Evolutionary conservation across 2,797 vertebrate genomes (phyloP).

Genomic region (Rhinogobio ventralis): DNA sequence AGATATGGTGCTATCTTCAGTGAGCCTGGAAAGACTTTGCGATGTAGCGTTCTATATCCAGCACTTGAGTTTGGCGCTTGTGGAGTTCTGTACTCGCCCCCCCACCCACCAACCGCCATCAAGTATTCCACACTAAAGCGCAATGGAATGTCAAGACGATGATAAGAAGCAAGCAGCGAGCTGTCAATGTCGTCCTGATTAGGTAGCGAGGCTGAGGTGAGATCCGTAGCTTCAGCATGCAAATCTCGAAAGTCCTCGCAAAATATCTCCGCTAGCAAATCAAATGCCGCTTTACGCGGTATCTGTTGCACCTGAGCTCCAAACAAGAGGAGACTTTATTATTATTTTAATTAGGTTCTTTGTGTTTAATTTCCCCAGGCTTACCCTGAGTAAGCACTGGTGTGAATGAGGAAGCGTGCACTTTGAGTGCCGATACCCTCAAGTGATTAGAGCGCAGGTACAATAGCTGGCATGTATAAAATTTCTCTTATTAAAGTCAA

Average conservation of each 20-base stretch:
- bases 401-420: conserved; percentile 53
- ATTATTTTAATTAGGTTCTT: conserved; percentile 80
- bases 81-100: conserved; percentile 56
- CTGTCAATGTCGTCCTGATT: conserved; percentile 72
- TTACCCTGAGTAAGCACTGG: conserved; percentile 36
- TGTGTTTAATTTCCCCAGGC: conserved; percentile 71
- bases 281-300: conserved; percentile 66
- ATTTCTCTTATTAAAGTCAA: conserved; percentile 82
- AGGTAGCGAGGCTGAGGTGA: conserved; percentile 67
- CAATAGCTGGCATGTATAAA: conserved; percentile 76
- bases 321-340: conserved; percentile 74
- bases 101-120: conserved; percentile 53
- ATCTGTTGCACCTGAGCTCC: conserved; percentile 57
- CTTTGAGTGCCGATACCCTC: conserved; percentile 71
- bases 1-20: conserved; percentile 28
- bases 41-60: conserved; percentile 30
- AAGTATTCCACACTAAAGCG: conserved; percentile 69
- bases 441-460: conserved; percentile 77
- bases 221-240: conserved; percentile 67
- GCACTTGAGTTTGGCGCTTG: conserved; percentile 33
- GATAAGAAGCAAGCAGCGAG: conserved; percentile 62
- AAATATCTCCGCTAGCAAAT: conserved; percentile 66
- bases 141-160: conserved; percentile 65
- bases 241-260: conserved; percentile 68
- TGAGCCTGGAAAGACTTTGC: conserved; percentile 31